Percentiles rank a stretch among this genome's conserved stretches.
phyloP scores from a whole-genome alignment of 2,888 invertebrate genomes.

The Zaprionus bogoriensis region DNA sequence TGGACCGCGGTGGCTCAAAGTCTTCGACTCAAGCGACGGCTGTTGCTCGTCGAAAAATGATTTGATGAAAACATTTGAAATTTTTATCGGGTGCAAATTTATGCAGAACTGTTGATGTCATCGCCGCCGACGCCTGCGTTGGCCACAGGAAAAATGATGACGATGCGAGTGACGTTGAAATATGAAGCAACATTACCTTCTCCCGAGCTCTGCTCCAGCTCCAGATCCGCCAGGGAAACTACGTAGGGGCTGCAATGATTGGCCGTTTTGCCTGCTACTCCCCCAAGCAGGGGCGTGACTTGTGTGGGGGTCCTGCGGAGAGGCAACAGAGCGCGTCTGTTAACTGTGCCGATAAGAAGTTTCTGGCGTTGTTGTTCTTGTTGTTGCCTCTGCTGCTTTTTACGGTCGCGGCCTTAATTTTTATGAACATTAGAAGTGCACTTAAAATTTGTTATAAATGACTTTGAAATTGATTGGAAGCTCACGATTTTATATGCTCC shows the following conservation, averaged over 20 bases:
- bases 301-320: neutral
- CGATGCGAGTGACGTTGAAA: slow-evolving; percentile 77
- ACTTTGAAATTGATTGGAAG: slow-evolving; percentile 74
- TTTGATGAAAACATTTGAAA: slow-evolving; percentile 79
- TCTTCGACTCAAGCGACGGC: slow-evolving; percentile 25
- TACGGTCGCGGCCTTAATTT: slow-evolving; percentile 58
- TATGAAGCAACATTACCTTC: slow-evolving; percentile 72
- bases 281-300: neutral
- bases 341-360: slow-evolving; percentile 60
- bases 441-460: slow-evolving; percentile 76
- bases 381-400: slow-evolving; percentile 26
- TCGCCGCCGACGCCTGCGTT: slow-evolving; percentile 45
- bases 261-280: slow-evolving; percentile 35
- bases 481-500: slow-evolving; percentile 47
- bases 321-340: slow-evolving; percentile 45
- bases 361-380: slow-evolving; percentile 17
- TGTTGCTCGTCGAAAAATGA: slow-evolving; percentile 61
- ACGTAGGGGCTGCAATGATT: slow-evolving; percentile 51
- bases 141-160: slow-evolving; percentile 72
- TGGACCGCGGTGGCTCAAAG: slow-evolving; percentile 2
- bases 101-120: slow-evolving; percentile 81
- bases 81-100: slow-evolving; percentile 81
- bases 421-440: slow-evolving; percentile 71
- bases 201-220: slow-evolving; percentile 1
- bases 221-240: too few relatives aligned